phyloP scores from a whole-genome alignment of 2,888 invertebrate genomes.

The Julus scanicus region DNA sequence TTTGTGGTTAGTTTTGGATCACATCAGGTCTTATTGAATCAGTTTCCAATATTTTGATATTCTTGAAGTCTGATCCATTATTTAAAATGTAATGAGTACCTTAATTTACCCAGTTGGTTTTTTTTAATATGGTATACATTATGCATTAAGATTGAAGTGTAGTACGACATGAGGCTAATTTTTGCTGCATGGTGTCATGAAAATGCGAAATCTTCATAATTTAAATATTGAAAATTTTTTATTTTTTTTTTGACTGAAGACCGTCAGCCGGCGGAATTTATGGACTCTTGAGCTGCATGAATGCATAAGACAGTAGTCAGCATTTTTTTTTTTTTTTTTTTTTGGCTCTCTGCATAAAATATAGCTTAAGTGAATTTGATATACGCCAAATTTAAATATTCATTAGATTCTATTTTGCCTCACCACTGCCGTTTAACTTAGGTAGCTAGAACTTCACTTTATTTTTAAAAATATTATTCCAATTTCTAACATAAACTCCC shows the following conservation, averaged over 20 bases:
- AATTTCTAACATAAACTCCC: slow-evolving; percentile 44
- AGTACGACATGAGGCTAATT: too few relatives aligned
- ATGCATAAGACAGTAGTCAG: not conserved
- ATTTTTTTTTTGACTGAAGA: not conserved
- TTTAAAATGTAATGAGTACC: too few relatives aligned
- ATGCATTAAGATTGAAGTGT: too few relatives aligned
- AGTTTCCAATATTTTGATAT: too few relatives aligned
- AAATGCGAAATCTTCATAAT: not conserved
- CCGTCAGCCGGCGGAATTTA: not conserved
- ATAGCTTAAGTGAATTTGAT: slow-evolving; percentile 12
- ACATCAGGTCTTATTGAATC: too few relatives aligned
- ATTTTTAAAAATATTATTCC: not conserved
- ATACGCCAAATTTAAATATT: not conserved
- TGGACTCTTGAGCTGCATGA: not conserved
- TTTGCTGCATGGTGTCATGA: not conserved
- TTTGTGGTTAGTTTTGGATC: too few relatives aligned
- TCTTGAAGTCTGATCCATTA: too few relatives aligned
- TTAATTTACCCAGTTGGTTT: too few relatives aligned
- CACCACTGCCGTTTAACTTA: not conserved
- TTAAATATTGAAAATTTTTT: not conserved
- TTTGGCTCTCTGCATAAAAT: not conserved
- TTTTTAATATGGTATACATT: too few relatives aligned
- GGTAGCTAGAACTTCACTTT: slow-evolving; percentile 17
- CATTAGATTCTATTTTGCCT: slow-evolving; percentile 14
- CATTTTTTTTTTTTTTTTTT: not conserved